Evolutionary conservation across 2,888 invertebrate genomes (phyloP).

Genomic region (Lasioglossum zephyrum): DNA sequence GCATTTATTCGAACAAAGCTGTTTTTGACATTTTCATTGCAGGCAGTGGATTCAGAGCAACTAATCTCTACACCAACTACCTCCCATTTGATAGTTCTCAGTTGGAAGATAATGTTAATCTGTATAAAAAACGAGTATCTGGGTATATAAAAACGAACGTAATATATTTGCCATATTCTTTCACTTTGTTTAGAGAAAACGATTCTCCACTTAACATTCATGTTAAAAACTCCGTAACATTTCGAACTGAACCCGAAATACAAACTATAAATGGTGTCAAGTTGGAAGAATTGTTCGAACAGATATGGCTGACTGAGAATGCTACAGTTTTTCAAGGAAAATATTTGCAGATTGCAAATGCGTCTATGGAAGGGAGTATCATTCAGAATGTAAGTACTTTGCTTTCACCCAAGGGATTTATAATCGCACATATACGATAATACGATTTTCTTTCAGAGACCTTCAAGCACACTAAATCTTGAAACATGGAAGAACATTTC

Average conservation of each 20-base stretch:
- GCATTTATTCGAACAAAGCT: not conserved
- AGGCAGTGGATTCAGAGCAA: conserved; percentile 50
- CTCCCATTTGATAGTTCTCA: conserved; percentile 67
- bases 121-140: conserved; percentile 67
- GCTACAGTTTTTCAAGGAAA: conserved; percentile 73
- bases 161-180: conserved; percentile 72
- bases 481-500: conserved; percentile 70
- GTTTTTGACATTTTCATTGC: not conserved
- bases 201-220: not conserved
- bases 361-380: conserved; percentile 78
- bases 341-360: conserved; percentile 77
- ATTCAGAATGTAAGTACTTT: conserved; percentile 76
- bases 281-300: conserved; percentile 79
- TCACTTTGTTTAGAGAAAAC: not conserved
- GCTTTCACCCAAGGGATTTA: not conserved
- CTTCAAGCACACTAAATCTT: conserved; percentile 83
- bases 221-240: conserved; percentile 83
- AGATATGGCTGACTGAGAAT: conserved; percentile 85
- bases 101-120: conserved; percentile 45
- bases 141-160: conserved; percentile 78
- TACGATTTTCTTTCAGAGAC: conserved; percentile 81
- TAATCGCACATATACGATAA: not conserved
- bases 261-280: conserved; percentile 82
- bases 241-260: conserved; percentile 84
- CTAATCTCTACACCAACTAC: conserved; percentile 5